Conservation (phyloP, 2,797 vertebrate species). For the Tenualosa ilisha region DNA sequence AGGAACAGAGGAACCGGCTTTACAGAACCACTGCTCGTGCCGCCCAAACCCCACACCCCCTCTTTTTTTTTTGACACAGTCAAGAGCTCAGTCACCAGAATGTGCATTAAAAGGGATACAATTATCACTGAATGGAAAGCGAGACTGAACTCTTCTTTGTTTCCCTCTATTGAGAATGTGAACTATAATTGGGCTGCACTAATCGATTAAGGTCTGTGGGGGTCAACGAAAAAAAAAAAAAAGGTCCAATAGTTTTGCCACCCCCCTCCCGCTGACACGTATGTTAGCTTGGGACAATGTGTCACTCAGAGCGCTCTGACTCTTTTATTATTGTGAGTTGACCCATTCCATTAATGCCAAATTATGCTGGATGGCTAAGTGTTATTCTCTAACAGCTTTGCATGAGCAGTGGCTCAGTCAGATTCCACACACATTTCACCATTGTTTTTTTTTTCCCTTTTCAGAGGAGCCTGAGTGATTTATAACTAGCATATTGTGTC, state of each 20-base stretch:
- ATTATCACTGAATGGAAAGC: conserved; percentile 62
- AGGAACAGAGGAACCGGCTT: conserved; percentile 69
- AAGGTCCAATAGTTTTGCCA: conserved; percentile 25
- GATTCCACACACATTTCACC: conserved; percentile 20
- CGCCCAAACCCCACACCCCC: conserved; percentile 49
- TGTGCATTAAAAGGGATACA: conserved; percentile 62
- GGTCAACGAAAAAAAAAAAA: conserved; percentile 44
- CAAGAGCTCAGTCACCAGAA: conserved; percentile 70
- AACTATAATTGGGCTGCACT: conserved; percentile 54
- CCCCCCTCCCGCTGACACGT: conserved; percentile 40
- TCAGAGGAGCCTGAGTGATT: conserved; percentile 40
- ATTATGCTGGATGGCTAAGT: conserved; percentile 33
- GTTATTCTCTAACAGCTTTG: conserved; percentile 42
- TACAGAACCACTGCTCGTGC: conserved; percentile 64
- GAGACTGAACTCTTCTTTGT: conserved; percentile 46
- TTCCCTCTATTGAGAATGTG: conserved; percentile 53
- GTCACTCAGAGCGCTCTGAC: conserved; percentile 46
- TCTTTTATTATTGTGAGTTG: conserved; percentile 63
- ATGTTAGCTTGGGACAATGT: conserved; percentile 54
- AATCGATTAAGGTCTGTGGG: conserved; percentile 56
- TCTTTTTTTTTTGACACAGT: conserved; percentile 60
- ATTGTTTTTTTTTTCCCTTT: background rate
- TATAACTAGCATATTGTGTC: conserved; percentile 36
- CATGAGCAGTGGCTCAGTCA: conserved; percentile 32
- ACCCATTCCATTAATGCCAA: conserved; percentile 62